Percentiles rank a stretch among this genome's conserved stretches.
Conservation (phyloP, 1,140 invertebrate genomes). For the Tetramorium parvispinum region DNA sequence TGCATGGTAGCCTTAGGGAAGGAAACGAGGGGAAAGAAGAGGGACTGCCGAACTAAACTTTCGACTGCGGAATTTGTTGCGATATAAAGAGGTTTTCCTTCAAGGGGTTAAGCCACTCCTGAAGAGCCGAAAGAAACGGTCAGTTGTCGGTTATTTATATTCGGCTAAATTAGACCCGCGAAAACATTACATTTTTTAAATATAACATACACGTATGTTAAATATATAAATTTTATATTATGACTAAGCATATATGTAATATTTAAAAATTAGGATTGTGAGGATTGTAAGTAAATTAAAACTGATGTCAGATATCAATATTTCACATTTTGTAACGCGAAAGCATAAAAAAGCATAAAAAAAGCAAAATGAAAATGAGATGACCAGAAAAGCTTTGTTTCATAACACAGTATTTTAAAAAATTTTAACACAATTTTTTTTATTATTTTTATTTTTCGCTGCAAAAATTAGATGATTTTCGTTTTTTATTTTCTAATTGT, state of each 20-base stretch:
- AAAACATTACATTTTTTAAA: background rate
- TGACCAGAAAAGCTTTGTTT: background rate
- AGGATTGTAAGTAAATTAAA: background rate
- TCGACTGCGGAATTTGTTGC: conserved; percentile 50
- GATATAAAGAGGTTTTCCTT: conserved; percentile 52
- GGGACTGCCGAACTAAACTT: conserved; percentile 39
- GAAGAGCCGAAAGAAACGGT: background rate
- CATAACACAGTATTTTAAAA: background rate
- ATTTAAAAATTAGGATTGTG: background rate
- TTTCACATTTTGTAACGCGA: background rate
- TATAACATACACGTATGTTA: background rate
- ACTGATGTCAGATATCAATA: background rate
- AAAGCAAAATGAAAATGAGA: background rate
- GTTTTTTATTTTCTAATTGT: background rate
- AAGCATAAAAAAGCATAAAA: background rate
- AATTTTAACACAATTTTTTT: background rate
- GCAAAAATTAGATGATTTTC: background rate
- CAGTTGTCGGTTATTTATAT: background rate
- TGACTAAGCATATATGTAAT: background rate
- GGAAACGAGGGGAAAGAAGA: background rate
- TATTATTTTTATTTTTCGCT: background rate
- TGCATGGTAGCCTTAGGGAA: conserved; percentile 9
- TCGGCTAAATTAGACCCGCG: background rate
- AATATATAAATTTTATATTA: background rate
- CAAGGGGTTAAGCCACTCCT: conserved; percentile 14